Base-by-base conservation (phyloP, 2,888 invertebrate genomes). In the Apotomis capreana region DNA sequence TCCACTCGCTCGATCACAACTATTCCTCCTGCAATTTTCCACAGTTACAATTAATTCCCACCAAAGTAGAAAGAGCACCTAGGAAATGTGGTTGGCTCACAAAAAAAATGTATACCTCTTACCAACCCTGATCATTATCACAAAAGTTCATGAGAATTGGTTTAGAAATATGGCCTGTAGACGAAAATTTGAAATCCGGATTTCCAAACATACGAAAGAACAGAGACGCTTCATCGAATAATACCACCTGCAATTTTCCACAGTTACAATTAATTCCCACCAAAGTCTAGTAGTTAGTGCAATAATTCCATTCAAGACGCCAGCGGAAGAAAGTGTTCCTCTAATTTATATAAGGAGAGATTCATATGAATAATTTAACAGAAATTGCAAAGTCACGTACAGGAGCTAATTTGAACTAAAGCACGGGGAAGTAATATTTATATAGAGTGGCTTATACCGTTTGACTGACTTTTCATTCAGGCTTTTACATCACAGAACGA, bases 361-460 rank as follows among this genome's bases (percentile, higher is more conserved):
- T 82, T 80, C 81, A 78, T 84, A 82, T 84, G 84, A 86, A 86
- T 85, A 85, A 84, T 86, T 85, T 82, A 82, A 77, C 77, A 76
- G 81, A 79, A 83, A 83, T 84, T 81, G 83, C 85, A 76, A 83
- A 83, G 83, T 82, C 85, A 85, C 85, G 85, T 84, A 77, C 81
- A 64, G 76, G 73, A 82, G 82, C 83, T 86, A 84, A 85, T 85
- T 85, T 84, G 81, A 83, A 83, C 81, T 81, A 80, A 82, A 84
- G 80, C 81, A 78, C 75, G 77, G 75, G 65, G 67, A 61, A 71
- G 36, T 64, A 15, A 69, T 58, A 58, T 59, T n/a, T 62, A 8
- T 15, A 36, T 57, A 59, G 63, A 68, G 72, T 9, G 12, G 72
- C 26, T 72, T 46, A 44, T 54, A 72, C 63, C 37, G 5, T 52